A percentile compares a stretch with the other conserved stretches of the same genome.
Evolutionary conservation across 2,797 vertebrate genomes (phyloP).

Genomic region (Rhincodon typus): DNA sequence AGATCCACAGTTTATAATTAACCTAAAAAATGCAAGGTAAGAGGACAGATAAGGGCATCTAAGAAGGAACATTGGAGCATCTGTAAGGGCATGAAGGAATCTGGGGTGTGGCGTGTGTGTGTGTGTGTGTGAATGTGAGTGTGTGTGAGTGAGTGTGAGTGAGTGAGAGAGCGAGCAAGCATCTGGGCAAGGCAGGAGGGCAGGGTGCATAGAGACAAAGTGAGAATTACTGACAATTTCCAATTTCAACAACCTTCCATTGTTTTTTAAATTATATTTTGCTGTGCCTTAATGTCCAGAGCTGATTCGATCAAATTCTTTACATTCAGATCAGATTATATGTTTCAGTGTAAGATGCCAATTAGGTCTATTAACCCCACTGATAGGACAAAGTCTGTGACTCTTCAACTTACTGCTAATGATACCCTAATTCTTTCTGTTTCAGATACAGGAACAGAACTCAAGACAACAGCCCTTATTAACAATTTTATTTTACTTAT

Average conservation of each 20-base stretch:
- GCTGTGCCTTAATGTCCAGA: no score
- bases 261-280: background rate
- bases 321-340: background rate
- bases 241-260: background rate
- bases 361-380: background rate
- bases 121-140: constrained; percentile 44
- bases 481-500: background rate
- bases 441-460: background rate
- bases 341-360: background rate
- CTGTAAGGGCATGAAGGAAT: constrained; percentile 40
- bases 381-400: background rate
- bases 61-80: background rate
- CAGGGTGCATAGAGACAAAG: no score
- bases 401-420: background rate
- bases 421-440: background rate
- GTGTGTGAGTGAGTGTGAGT: background rate
- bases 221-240: background rate
- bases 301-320: background rate
- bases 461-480: background rate
- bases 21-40: constrained; percentile 4
- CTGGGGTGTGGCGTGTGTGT: constrained; percentile 50
- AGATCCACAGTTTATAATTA: background rate
- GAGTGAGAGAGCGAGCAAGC: background rate
- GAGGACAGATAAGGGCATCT: constrained; percentile 41
- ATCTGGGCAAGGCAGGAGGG: no score